Conservation (phyloP, 2,113 vertebrate genomes). For the Spea multiplicata region DNA sequence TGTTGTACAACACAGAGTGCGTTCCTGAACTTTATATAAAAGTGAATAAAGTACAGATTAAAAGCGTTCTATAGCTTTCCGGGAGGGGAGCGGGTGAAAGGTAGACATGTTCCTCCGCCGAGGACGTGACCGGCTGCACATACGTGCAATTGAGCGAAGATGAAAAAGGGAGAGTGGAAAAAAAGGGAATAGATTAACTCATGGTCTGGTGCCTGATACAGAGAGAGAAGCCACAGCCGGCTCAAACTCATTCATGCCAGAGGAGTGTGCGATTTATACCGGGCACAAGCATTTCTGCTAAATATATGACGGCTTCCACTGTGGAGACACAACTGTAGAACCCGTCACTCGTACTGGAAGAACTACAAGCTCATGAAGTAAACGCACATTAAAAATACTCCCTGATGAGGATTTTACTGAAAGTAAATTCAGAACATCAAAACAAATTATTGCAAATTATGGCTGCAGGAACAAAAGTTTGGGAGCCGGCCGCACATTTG, state of each 20-base stretch:
- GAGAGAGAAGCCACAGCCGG: conserved; percentile 2
- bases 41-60: neutral
- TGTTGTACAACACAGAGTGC: neutral
- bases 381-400: too few relatives aligned
- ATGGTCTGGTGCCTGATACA: conserved; percentile 36
- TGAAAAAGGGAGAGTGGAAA: conserved; percentile 2
- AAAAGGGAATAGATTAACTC: conserved; percentile 21
- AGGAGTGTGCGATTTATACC: neutral
- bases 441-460: too few relatives aligned
- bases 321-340: too few relatives aligned
- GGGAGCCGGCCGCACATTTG: too few relatives aligned
- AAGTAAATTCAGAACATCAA: too few relatives aligned
- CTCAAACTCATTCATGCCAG: conserved; percentile 9
- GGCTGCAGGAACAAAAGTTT: too few relatives aligned
- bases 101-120: neutral
- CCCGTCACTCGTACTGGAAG: too few relatives aligned
- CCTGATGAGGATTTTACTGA: too few relatives aligned
- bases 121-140: conserved; percentile 36
- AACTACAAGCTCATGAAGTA: too few relatives aligned
- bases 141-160: conserved; percentile 9
- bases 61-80: neutral
- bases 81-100: neutral
- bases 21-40: neutral
- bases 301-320: neutral
- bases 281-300: neutral